A percentile compares a stretch with the other conserved stretches of the same genome.
Evolutionary conservation across 2,888 invertebrate species (phyloP).

Genomic region (Noctua comes): DNA sequence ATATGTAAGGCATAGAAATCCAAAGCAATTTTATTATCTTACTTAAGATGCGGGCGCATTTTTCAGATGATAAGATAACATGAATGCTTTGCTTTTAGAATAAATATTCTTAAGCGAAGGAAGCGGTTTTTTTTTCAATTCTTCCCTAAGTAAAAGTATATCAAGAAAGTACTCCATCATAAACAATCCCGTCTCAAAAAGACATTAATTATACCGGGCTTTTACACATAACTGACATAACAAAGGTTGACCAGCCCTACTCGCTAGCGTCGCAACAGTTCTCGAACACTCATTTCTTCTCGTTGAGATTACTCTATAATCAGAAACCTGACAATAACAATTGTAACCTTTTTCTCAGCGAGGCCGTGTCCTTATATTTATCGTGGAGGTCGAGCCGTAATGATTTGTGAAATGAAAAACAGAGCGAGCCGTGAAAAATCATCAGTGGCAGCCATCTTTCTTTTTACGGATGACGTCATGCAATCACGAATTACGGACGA

Average conservation of each 20-base stretch:
- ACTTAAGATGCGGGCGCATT: background rate
- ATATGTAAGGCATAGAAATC: slow-evolving; percentile 48
- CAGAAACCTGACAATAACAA: slow-evolving; percentile 72
- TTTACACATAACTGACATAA: background rate
- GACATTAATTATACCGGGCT: background rate
- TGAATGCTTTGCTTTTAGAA: background rate
- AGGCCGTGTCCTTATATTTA: slow-evolving; percentile 62
- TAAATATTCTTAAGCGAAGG: background rate
- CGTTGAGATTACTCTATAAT: slow-evolving; percentile 69
- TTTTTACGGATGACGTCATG: slow-evolving; percentile 72
- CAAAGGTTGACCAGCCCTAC: slow-evolving; percentile 24
- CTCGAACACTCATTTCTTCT: slow-evolving; percentile 60
- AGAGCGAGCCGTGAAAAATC: slow-evolving; percentile 59
- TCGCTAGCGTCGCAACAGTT: slow-evolving; percentile 13
- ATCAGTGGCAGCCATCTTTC: slow-evolving; percentile 65
- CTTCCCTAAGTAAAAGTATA: background rate
- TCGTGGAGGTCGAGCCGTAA: slow-evolving; percentile 55
- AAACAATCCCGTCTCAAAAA: background rate
- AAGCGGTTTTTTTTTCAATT: background rate
- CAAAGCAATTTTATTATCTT: slow-evolving; percentile 6
- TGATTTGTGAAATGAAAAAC: slow-evolving; percentile 74
- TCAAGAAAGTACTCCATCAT: background rate
- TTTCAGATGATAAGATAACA: background rate
- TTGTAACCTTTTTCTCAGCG: slow-evolving; percentile 65
- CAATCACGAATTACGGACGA: slow-evolving; percentile 68